These are phyloP conservation scores for Actinia tenebrosa DNA, from an alignment of 64 coral and sea anemone species.

Conservation along the genomic window DNA sequence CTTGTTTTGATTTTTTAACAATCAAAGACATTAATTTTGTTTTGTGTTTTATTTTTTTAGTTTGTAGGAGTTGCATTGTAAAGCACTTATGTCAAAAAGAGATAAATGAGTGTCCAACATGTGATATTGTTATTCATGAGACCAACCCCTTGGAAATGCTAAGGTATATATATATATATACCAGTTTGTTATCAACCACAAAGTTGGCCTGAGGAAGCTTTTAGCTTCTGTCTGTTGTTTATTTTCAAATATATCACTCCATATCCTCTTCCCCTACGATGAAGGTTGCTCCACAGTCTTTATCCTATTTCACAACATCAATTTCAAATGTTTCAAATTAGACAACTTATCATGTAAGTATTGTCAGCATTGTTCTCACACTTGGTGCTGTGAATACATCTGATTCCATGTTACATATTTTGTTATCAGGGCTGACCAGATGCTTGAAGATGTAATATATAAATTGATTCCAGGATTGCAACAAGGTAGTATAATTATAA, in stretches of 20 bases:
- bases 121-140: constrained; percentile 78
- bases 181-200: not conserved
- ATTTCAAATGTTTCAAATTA: no score
- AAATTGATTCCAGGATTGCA: constrained; percentile 62
- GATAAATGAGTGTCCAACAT: constrained; percentile 69
- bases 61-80: constrained; percentile 86
- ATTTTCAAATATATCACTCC: no score
- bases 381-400: no score
- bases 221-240: no score
- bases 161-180: constrained; percentile 24
- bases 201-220: no score
- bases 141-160: constrained; percentile 87
- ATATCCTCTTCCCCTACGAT: no score
- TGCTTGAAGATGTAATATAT: constrained; percentile 58
- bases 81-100: constrained; percentile 62
- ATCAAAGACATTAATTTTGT: no score
- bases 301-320: no score
- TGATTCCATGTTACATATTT: not conserved
- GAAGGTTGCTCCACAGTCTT: no score
- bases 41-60: constrained; percentile 27
- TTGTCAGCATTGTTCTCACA: no score
- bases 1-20: not conserved
- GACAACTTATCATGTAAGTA: no score
- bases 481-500: constrained; percentile 19
- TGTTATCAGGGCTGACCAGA: constrained; percentile 48